These are phyloP conservation scores for Liasis olivaceus DNA, from an alignment of 2,797 vertebrate species.

Conservation along the genomic window DNA sequence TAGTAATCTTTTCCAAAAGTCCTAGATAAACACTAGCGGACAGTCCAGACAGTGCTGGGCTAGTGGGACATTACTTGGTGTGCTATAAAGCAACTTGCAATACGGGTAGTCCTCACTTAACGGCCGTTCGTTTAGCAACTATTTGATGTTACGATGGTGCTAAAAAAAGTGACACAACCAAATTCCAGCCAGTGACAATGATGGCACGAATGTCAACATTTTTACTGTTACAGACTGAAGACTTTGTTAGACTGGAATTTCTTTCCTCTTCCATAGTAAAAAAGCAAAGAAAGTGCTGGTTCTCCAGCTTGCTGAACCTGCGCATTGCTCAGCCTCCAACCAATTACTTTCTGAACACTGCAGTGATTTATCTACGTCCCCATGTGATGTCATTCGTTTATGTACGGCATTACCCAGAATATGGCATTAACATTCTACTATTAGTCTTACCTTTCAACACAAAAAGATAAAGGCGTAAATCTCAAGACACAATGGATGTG, in stretches of 20 bases:
- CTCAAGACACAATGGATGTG: slow-evolving; percentile 44
- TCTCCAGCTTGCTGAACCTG: rapidly evolving
- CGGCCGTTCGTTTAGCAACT: not conserved
- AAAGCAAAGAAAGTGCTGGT: not conserved
- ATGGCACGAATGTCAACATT: not conserved
- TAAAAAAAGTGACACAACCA: no score
- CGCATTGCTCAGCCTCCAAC: slow-evolving; percentile 13
- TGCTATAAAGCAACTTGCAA: no score
- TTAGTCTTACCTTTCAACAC: slow-evolving; percentile 61
- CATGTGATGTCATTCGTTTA: slow-evolving; percentile 49
- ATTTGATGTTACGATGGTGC: no score
- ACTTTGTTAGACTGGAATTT: not conserved
- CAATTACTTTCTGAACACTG: slow-evolving; percentile 34
- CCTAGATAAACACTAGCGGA: no score
- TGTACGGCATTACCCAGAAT: slow-evolving; percentile 42
- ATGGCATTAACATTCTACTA: slow-evolving; percentile 60
- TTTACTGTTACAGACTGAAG: not conserved
- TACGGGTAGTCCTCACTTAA: not conserved
- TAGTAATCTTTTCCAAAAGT: no score
- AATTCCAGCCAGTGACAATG: no score
- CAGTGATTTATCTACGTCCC: slow-evolving; percentile 57
- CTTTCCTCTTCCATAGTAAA: not conserved
- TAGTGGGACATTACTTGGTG: no score
- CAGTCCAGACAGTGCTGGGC: no score
- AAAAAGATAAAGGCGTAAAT: slow-evolving; percentile 63